Conservation (phyloP, 2,113 vertebrate species). For the Pseudois nayaur region DNA sequence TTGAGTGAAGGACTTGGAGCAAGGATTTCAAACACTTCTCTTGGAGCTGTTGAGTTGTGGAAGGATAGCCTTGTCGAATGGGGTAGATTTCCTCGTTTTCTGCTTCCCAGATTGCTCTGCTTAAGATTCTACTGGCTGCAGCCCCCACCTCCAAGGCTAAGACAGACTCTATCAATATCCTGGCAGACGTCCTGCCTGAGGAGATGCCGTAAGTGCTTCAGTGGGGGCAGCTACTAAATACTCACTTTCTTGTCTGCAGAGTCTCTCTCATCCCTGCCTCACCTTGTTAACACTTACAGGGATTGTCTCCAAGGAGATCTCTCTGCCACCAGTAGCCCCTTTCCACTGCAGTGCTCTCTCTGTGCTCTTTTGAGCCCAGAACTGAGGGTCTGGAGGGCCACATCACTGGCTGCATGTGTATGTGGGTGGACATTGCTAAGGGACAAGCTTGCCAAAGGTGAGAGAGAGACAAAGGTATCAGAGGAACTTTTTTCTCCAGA, state of each 20-base stretch:
- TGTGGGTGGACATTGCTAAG: neutral
- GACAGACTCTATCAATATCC: slow-evolving; percentile 97
- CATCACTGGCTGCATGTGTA: neutral
- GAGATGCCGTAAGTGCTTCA: slow-evolving; percentile 95
- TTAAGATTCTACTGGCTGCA: slow-evolving; percentile 96
- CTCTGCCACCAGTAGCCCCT: neutral
- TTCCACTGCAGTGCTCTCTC: neutral
- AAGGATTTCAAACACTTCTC: neutral
- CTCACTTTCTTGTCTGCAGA: neutral
- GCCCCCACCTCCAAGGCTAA: slow-evolving; percentile 99
- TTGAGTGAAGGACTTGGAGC: neutral
- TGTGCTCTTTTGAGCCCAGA: neutral
- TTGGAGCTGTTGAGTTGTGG: neutral
- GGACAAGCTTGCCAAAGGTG: neutral
- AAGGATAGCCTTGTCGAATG: neutral
- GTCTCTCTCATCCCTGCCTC: neutral
- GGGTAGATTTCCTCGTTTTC: neutral
- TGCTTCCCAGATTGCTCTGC: slow-evolving; percentile 90
- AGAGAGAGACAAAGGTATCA: neutral
- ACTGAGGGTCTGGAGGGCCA: neutral
- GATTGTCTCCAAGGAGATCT: neutral
- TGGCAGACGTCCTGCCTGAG: slow-evolving; percentile 95
- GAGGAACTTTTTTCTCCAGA: neutral
- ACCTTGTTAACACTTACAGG: neutral
- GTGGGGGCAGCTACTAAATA: neutral